A percentile compares a stretch with the other conserved stretches of the same genome.
phyloP scores from a whole-genome alignment of 2,888 invertebrate species.

The Oxycera nigricornis region DNA sequence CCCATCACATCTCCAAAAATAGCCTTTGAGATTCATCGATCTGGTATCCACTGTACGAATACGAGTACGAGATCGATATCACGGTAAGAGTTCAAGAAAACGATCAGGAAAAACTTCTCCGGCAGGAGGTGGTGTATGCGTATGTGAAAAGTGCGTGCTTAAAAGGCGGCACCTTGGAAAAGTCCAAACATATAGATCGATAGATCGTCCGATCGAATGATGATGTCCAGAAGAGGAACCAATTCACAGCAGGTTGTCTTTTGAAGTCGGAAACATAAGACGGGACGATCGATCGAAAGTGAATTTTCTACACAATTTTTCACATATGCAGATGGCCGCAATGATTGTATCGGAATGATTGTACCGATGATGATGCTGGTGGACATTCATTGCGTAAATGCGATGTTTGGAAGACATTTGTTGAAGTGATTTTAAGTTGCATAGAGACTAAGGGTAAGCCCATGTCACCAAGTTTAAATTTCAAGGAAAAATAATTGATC shows the following conservation, averaged over 20 bases:
- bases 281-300: constrained; percentile 22
- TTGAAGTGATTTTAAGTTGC: too few species aligned
- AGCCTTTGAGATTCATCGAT: constrained; percentile 8
- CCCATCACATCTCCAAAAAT: constrained; percentile 20
- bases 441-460: too few species aligned
- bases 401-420: too few species aligned
- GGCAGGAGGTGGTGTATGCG: too few species aligned
- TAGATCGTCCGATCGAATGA: constrained; percentile 21
- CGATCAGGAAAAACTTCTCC: neutral
- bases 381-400: too few species aligned
- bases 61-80: too few species aligned
- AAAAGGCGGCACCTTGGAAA: constrained; percentile 25
- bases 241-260: constrained; percentile 42
- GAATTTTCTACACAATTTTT: neutral
- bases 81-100: constrained; percentile 19
- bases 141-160: constrained; percentile 25
- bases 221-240: constrained; percentile 41
- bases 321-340: neutral
- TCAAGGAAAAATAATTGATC: too few species aligned
- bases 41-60: neutral
- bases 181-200: constrained; percentile 18
- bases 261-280: constrained; percentile 26
- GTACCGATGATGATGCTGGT: neutral
- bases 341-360: neutral
- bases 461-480: too few species aligned